Evolutionary conservation across 1,140 invertebrate species (phyloP).

Genomic region (Glomeris maerens): DNA sequence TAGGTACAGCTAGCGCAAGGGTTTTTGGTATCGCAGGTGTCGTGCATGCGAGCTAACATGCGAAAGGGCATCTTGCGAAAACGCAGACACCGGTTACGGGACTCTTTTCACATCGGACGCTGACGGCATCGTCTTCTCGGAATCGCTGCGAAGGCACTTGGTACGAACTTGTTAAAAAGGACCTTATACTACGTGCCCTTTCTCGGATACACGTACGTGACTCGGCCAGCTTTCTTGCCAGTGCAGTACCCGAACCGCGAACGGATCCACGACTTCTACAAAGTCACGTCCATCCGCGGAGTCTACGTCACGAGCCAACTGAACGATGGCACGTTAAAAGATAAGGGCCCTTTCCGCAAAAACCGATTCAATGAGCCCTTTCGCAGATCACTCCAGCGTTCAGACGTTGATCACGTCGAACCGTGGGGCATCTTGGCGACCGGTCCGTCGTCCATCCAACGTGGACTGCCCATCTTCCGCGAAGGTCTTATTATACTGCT

Average conservation of each 20-base stretch:
- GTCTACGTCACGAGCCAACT: slow-evolving; percentile 31
- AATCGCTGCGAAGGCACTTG: slow-evolving; percentile 27
- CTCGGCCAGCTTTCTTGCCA: neutral
- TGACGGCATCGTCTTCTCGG: slow-evolving; percentile 27
- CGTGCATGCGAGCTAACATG: too few species aligned
- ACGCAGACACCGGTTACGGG: slow-evolving; percentile 30
- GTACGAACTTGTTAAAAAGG: neutral
- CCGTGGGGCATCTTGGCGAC: slow-evolving; percentile 28
- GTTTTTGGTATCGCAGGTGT: too few species aligned
- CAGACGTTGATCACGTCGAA: slow-evolving; percentile 29
- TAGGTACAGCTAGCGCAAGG: too few species aligned
- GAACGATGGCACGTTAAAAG: slow-evolving; percentile 13
- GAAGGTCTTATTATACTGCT: neutral
- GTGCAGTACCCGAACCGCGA: slow-evolving; percentile 25
- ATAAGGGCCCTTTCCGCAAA: neutral
- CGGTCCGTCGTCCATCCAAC: slow-evolving; percentile 20
- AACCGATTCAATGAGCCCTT: neutral
- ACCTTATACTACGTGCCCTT: neutral
- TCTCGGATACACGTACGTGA: neutral
- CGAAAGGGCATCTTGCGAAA: too few species aligned
- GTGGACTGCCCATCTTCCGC: slow-evolving; percentile 16
- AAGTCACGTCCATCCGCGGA: slow-evolving; percentile 27
- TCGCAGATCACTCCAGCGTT: slow-evolving; percentile 24
- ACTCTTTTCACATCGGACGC: slow-evolving; percentile 29
- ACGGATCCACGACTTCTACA: slow-evolving; percentile 31